phyloP scores from a whole-genome alignment of 2,888 invertebrate species.

The Rhagium mordax region DNA sequence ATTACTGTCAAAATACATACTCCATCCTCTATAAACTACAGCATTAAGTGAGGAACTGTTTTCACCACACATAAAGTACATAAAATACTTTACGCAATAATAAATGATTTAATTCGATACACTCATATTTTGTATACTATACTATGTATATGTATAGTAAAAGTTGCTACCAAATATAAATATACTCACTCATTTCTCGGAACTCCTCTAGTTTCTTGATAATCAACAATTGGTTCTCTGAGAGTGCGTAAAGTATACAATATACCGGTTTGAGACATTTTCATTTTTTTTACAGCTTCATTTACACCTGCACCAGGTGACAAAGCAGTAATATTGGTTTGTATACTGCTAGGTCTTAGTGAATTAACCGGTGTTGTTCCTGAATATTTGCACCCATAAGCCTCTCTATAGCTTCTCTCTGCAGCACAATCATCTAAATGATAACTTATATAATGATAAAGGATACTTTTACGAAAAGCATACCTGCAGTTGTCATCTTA shows the following conservation, averaged over 20 bases:
- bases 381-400: constrained; percentile 18
- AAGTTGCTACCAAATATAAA: no score
- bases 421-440: constrained; percentile 27
- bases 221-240: constrained; percentile 64
- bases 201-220: constrained; percentile 63
- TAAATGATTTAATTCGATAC: no score
- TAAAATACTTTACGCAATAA: no score
- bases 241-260: constrained; percentile 52
- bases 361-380: background rate
- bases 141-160: no score
- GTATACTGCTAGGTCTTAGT: background rate
- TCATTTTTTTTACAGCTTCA: constrained; percentile 33
- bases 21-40: no score
- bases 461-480: background rate
- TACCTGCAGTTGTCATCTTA: constrained; percentile 30
- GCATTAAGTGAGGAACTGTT: no score
- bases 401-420: constrained; percentile 23
- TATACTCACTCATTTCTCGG: constrained; percentile 63
- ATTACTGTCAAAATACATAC: no score
- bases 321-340: background rate
- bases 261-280: constrained; percentile 47
- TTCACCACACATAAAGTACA: no score
- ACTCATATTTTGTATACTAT: no score
- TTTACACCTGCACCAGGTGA: background rate
- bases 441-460: background rate